Evolutionary conservation across 2,113 vertebrate species (phyloP).

Genomic region (Chloebia gouldiae): DNA sequence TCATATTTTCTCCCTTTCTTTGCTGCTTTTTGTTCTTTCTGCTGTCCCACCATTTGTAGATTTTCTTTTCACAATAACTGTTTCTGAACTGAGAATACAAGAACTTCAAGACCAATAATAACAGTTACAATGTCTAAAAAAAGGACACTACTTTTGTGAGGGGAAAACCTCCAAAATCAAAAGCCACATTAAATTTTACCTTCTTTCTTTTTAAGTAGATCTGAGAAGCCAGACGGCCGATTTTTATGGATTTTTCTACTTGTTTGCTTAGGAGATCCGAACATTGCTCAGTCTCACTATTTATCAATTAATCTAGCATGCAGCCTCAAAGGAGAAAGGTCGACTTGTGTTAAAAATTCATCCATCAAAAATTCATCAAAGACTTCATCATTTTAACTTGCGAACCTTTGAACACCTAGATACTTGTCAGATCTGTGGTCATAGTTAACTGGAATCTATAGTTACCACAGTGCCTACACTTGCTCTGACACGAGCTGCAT

Average conservation of each 20-base stretch:
- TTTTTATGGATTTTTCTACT: slow-evolving; percentile 77
- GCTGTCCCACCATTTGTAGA: neutral
- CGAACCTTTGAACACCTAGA: slow-evolving; percentile 81
- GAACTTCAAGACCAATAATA: neutral
- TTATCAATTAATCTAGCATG: slow-evolving; percentile 84
- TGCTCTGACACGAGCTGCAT: slow-evolving; percentile 63
- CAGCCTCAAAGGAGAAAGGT: slow-evolving; percentile 78
- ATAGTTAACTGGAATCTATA: slow-evolving; percentile 75
- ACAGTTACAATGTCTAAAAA: neutral
- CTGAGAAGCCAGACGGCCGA: slow-evolving; percentile 61
- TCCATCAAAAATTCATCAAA: slow-evolving; percentile 86
- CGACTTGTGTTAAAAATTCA: slow-evolving; percentile 81
- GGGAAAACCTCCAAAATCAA: slow-evolving; percentile 14
- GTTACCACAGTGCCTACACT: slow-evolving; percentile 50
- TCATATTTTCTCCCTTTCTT: neutral
- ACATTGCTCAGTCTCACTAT: slow-evolving; percentile 74
- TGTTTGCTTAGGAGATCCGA: slow-evolving; percentile 76
- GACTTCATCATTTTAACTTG: slow-evolving; percentile 76
- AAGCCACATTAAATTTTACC: slow-evolving; percentile 60
- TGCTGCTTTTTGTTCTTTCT: neutral
- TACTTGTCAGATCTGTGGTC: slow-evolving; percentile 74
- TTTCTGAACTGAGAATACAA: neutral
- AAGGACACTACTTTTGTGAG: neutral
- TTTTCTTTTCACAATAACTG: neutral
- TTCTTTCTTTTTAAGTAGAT: slow-evolving; percentile 66